phyloP scores from a whole-genome alignment of 2,797 vertebrate species.

The Cirrhinus mrigala region DNA sequence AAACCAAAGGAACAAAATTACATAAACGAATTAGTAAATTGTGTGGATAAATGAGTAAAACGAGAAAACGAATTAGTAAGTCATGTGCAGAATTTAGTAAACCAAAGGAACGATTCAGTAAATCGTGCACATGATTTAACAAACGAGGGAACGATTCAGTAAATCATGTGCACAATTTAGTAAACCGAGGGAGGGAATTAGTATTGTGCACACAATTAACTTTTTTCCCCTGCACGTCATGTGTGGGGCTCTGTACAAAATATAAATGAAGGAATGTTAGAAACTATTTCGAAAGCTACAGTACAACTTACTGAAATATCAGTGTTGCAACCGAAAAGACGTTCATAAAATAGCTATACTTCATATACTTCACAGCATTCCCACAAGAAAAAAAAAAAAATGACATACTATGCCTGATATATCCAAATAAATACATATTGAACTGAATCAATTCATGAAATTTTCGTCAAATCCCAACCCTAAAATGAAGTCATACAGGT shows the following conservation, averaged over 20 bases:
- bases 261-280: neutral
- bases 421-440: neutral
- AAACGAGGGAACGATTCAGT: no score
- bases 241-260: neutral
- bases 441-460: neutral
- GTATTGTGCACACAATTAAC: no score
- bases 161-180: no score
- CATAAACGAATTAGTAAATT: no score
- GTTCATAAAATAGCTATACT: neutral
- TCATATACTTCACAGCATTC: neutral
- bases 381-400: neutral
- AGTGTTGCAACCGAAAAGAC: neutral
- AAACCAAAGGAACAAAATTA: no score
- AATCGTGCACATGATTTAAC: no score
- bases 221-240: no score
- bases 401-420: neutral
- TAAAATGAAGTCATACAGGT: constrained; percentile 5
- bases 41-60: no score
- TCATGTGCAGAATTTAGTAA: no score
- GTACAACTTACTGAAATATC: neutral
- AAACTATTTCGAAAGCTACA: neutral
- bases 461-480: neutral
- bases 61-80: no score
- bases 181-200: no score
- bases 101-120: no score